phyloP scores from a whole-genome alignment of 2,113 vertebrate species.

The Scomber colias region DNA sequence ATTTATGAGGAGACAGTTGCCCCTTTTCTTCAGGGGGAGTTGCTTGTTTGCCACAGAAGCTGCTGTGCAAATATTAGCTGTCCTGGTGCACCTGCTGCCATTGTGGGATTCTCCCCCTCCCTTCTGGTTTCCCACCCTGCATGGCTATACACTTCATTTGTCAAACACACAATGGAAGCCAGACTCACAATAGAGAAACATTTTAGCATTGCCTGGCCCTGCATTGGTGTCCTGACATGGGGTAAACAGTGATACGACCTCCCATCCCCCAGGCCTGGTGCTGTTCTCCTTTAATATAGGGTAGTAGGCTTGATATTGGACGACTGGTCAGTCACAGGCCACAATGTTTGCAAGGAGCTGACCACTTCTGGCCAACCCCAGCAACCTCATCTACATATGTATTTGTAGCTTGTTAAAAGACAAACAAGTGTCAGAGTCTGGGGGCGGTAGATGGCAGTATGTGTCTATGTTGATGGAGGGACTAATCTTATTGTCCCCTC shows the following conservation, averaged over 20 bases:
- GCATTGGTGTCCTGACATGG: conserved; percentile 57
- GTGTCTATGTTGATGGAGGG: conserved; percentile 49
- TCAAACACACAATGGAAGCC: conserved; percentile 79
- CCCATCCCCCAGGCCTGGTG: conserved; percentile 55
- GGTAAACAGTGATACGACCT: conserved; percentile 68
- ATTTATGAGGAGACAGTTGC: conserved; percentile 76
- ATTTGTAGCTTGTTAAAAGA: conserved; percentile 60
- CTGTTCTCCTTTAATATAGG: conserved; percentile 53
- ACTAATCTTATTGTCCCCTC: conserved; percentile 57
- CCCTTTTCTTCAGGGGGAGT: conserved; percentile 74
- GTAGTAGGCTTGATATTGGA: conserved; percentile 30
- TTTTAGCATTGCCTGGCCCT: conserved; percentile 72
- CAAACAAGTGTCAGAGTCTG: conserved; percentile 9
- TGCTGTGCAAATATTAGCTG: conserved; percentile 84
- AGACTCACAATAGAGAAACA: conserved; percentile 73
- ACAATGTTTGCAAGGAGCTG: conserved; percentile 49
- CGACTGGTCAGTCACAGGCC: conserved; percentile 57
- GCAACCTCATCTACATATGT: conserved; percentile 68
- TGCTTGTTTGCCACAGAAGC: conserved; percentile 79
- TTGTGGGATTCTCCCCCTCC: conserved; percentile 64
- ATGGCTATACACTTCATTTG: conserved; percentile 83
- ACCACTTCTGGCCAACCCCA: conserved; percentile 40
- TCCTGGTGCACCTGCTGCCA: conserved; percentile 86
- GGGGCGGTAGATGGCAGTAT: conserved; percentile 50
- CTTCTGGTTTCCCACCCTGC: conserved; percentile 66